A percentile compares a stretch with the other conserved stretches of the same genome.
Evolutionary conservation across 2,113 vertebrate genomes (phyloP).

Genomic region (Verasper variegatus): DNA sequence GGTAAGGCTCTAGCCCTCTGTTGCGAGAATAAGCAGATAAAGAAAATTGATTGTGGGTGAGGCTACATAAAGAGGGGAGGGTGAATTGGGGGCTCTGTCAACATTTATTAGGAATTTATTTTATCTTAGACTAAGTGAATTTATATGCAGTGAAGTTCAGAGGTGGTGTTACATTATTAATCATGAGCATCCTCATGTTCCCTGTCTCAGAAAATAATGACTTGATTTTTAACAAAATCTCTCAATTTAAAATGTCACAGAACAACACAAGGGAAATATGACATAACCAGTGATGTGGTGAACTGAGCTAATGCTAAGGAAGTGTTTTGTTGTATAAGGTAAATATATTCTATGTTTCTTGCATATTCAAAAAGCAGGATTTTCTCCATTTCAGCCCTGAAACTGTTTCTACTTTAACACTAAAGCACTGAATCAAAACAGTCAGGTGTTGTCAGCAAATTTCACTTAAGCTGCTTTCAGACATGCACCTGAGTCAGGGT

Average conservation of each 20-base stretch:
- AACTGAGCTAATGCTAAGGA: too few species aligned
- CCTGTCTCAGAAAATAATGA: not conserved
- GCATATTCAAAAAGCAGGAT: too few species aligned
- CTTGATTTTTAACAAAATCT: too few species aligned
- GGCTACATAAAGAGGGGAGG: not conserved
- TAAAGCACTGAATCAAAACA: not conserved
- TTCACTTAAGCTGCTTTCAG: too few species aligned
- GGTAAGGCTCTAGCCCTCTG: conserved; percentile 8
- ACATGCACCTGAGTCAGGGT: too few species aligned
- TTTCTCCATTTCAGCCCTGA: not conserved
- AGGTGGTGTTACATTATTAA: not conserved
- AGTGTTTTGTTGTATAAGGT: too few species aligned
- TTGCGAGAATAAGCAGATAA: not conserved
- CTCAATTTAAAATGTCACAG: too few species aligned
- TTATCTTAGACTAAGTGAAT: not conserved
- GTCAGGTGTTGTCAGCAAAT: not conserved
- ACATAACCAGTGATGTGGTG: too few species aligned
- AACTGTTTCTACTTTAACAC: not conserved
- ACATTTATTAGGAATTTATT: not conserved
- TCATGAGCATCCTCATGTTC: not conserved
- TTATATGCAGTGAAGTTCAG: not conserved
- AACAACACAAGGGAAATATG: too few species aligned
- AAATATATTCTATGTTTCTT: too few species aligned
- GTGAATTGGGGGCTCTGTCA: not conserved
- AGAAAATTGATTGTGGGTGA: not conserved